These are phyloP conservation scores for Molorchus minor DNA, from an alignment of 2,888 invertebrate genomes.

Conservation along the genomic window DNA sequence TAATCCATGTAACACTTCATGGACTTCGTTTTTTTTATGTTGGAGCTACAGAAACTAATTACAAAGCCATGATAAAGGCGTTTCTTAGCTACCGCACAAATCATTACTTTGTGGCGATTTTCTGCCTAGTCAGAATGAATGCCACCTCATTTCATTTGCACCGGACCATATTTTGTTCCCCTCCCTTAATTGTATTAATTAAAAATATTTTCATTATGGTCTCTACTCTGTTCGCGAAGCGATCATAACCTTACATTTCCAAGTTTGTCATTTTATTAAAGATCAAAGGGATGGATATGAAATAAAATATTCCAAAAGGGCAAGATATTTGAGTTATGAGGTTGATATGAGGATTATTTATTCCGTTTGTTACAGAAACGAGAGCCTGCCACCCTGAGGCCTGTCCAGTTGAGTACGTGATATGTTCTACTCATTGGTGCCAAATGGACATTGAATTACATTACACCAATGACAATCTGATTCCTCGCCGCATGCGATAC, in stretches of 20 bases:
- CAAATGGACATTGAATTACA: slow-evolving; percentile 12
- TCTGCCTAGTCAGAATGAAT: slow-evolving; percentile 37
- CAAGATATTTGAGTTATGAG: slow-evolving; percentile 24
- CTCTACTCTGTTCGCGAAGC: background rate
- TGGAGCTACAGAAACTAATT: slow-evolving; percentile 60
- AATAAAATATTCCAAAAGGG: background rate
- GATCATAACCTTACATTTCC: background rate
- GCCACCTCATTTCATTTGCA: slow-evolving; percentile 37
- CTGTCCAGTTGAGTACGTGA: background rate
- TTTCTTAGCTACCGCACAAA: slow-evolving; percentile 52
- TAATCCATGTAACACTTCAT: slow-evolving; percentile 56
- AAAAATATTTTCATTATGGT: background rate
- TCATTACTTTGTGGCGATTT: slow-evolving; percentile 46
- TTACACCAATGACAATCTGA: background rate
- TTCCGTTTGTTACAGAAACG: slow-evolving; percentile 21
- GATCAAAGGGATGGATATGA: background rate
- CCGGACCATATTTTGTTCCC: background rate
- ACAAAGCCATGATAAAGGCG: slow-evolving; percentile 60
- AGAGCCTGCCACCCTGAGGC: slow-evolving; percentile 17
- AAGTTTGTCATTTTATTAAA: background rate
- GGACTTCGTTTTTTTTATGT: slow-evolving; percentile 55
- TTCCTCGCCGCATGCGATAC: too few species aligned
- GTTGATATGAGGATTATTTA: slow-evolving; percentile 22
- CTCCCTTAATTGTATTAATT: slow-evolving; percentile 2
- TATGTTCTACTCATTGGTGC: slow-evolving; percentile 20